Percentiles rank a stretch among this genome's conserved stretches.
Evolutionary conservation across 2,113 vertebrate species (phyloP).

Genomic region (Corythornis vintsioides): DNA sequence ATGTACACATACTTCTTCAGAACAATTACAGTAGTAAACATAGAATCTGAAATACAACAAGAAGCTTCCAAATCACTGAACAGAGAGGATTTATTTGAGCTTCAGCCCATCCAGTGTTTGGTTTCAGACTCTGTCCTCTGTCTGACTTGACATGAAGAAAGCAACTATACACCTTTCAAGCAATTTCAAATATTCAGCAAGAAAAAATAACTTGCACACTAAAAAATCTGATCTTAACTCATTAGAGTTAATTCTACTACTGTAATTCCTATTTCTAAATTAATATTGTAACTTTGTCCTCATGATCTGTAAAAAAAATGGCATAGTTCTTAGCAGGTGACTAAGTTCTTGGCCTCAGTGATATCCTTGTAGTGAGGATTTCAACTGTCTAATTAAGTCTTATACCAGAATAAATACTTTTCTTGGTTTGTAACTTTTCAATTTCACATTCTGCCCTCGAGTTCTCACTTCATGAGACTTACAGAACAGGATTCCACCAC

Average conservation of each 20-base stretch:
- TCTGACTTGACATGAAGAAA: neutral
- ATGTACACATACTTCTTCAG: neutral
- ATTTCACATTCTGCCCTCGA: rapidly evolving
- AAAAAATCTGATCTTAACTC: neutral
- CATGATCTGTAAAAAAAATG: neutral
- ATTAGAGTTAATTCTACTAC: neutral
- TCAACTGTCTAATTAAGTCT: neutral
- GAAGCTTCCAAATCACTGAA: neutral
- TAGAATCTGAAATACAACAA: neutral
- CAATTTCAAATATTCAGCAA: neutral
- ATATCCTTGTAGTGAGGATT: neutral
- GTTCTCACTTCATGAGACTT: neutral
- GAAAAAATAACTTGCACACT: no score
- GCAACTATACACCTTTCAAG: neutral
- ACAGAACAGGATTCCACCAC: neutral
- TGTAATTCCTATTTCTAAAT: neutral
- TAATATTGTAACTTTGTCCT: neutral
- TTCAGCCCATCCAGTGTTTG: no score
- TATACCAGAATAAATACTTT: neutral
- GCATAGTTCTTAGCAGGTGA: neutral
- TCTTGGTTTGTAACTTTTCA: neutral
- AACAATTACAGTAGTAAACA: neutral
- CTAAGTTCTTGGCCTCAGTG: neutral
- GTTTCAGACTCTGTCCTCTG: neutral
- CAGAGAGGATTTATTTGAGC: neutral